phyloP scores from a whole-genome alignment of 1,140 invertebrate genomes.

The Pachypeltis micranthus region DNA sequence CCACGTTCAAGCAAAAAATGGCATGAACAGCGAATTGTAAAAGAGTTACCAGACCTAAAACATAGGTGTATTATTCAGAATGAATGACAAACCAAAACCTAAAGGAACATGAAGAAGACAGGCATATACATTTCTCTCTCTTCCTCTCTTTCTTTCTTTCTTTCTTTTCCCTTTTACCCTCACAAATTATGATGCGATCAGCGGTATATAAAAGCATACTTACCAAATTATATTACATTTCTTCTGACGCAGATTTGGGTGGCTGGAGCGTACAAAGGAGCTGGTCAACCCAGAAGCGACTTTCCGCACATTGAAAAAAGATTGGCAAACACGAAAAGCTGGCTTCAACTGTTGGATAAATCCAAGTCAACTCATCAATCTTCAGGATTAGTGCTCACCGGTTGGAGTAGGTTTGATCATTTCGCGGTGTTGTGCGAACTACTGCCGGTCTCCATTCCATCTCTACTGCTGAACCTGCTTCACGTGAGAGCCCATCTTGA shows the following conservation, averaged over 20 bases:
- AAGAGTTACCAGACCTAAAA: no score
- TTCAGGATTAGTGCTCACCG: slow-evolving; percentile 23
- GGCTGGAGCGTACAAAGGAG: slow-evolving; percentile 51
- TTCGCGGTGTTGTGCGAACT: slow-evolving; percentile 53
- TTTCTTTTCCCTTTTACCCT: no score
- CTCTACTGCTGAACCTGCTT: slow-evolving; percentile 37
- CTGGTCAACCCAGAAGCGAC: slow-evolving; percentile 39
- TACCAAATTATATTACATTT: neutral
- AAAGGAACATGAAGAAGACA: no score
- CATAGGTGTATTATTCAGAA: no score
- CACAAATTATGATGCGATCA: no score
- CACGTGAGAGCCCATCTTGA: slow-evolving; percentile 15
- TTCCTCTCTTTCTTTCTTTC: no score
- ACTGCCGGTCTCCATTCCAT: slow-evolving; percentile 49
- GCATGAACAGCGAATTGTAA: no score
- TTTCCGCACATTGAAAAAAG: slow-evolving; percentile 41
- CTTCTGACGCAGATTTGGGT: slow-evolving; percentile 44
- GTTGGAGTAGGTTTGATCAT: slow-evolving; percentile 42
- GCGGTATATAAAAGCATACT: no score
- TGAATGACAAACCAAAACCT: no score
- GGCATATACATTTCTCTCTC: no score
- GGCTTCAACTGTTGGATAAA: slow-evolving; percentile 19
- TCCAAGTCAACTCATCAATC: slow-evolving; percentile 2
- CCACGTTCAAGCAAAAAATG: no score
- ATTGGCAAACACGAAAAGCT: slow-evolving; percentile 27